Evolutionary conservation across 2,888 invertebrate genomes (phyloP).

Genomic region (Phania funesta): DNA sequence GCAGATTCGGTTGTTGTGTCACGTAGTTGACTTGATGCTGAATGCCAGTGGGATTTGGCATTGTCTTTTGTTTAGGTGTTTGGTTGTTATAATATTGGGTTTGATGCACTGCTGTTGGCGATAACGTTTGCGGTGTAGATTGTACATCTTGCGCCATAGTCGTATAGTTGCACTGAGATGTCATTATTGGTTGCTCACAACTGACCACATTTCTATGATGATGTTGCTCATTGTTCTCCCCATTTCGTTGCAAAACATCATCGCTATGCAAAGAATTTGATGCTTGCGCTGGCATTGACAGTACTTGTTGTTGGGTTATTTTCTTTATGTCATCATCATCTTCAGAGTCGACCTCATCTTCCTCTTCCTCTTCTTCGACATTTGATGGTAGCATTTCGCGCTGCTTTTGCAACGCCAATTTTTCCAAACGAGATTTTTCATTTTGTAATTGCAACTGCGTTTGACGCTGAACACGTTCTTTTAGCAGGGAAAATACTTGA

Average conservation of each 20-base stretch:
- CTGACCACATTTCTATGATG: slow-evolving; percentile 68
- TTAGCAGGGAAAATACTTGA: slow-evolving; percentile 82
- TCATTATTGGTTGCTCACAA: slow-evolving; percentile 27
- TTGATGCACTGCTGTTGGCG: slow-evolving; percentile 60
- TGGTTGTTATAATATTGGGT: slow-evolving; percentile 44
- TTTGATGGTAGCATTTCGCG: slow-evolving; percentile 80
- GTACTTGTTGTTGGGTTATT: slow-evolving; percentile 72
- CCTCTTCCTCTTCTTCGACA: slow-evolving; percentile 78
- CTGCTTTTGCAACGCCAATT: slow-evolving; percentile 82
- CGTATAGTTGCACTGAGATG: slow-evolving; percentile 23
- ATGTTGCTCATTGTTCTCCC: slow-evolving; percentile 64
- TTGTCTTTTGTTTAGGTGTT: slow-evolving; percentile 38
- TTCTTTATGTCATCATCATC: slow-evolving; percentile 74
- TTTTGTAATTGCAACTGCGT: slow-evolving; percentile 84
- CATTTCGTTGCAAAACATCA: slow-evolving; percentile 5
- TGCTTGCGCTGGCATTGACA: slow-evolving; percentile 25
- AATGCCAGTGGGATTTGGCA: slow-evolving; percentile 49
- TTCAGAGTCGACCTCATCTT: slow-evolving; percentile 71
- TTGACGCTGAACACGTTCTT: slow-evolving; percentile 84
- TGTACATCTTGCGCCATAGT: slow-evolving; percentile 19
- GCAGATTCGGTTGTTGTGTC: slow-evolving; percentile 68
- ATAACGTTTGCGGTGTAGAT: slow-evolving; percentile 37
- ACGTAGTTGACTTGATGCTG: slow-evolving; percentile 61
- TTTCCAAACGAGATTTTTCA: slow-evolving; percentile 80
- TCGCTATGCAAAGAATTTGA: slow-evolving; percentile 23